These are phyloP conservation scores for Pseudopipra pipra DNA, from an alignment of 2,113 vertebrate genomes.

Conservation along the genomic window DNA sequence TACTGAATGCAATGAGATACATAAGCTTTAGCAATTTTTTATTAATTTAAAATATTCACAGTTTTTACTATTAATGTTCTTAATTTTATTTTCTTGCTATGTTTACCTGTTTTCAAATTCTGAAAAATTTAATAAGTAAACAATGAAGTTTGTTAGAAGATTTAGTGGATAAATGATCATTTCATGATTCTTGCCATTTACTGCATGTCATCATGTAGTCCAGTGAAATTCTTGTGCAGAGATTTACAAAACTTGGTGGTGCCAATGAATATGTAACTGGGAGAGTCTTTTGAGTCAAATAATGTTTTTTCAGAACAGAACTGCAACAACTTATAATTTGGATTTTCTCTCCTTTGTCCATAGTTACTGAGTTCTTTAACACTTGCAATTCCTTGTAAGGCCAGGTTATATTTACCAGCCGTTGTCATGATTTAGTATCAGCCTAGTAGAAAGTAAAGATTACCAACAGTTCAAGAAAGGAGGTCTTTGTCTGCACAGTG, in stretches of 20 bases:
- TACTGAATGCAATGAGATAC: not conserved
- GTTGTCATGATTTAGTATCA: not conserved
- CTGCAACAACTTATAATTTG: not conserved
- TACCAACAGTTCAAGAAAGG: not conserved
- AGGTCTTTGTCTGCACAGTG: not conserved
- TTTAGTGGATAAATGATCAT: not conserved
- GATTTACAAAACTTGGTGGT: not conserved
- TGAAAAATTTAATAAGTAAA: not conserved
- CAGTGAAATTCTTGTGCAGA: not conserved
- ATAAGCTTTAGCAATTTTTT: not conserved
- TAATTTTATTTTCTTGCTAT: not conserved
- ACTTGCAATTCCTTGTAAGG: not conserved
- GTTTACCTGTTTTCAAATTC: not conserved
- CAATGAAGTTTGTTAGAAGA: not conserved
- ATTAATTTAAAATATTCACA: not conserved
- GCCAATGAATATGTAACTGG: not conserved
- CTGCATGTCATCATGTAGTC: not conserved
- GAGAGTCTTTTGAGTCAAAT: not conserved
- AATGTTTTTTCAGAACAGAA: not conserved
- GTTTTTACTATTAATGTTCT: not conserved
- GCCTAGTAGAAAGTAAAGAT: not conserved
- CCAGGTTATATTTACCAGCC: not conserved
- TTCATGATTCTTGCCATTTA: slow-evolving; percentile 1
- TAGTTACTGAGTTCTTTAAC: not conserved
- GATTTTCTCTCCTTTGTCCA: not conserved